Base-by-base conservation (phyloP, 2,888 invertebrate genomes). In the Cataglyphis livida region DNA sequence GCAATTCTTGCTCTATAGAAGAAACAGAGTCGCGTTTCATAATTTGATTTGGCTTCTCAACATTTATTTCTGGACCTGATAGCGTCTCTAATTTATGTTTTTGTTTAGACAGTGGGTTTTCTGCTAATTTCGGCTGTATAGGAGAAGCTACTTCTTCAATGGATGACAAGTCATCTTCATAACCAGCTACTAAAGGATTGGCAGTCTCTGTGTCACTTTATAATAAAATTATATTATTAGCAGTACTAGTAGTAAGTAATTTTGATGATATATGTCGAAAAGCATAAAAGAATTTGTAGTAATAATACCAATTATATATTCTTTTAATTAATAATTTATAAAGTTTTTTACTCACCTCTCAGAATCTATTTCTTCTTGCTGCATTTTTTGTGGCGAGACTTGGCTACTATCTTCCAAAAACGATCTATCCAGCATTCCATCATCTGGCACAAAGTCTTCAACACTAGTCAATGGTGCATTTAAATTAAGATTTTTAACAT, bases 91-190 rank as follows among this genome's bases (percentile, higher is more conserved):
- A 91, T 84, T 94, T 93, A 61, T 93, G 91, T 79, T 93, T 93
- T 48, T 93, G 92, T 81, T 94, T 94, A 84, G 92, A 91, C 6
- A 94, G 85, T 7, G 93, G 95, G 92, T 94, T 95, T 87, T 93
- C 94, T 59, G 92, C 87, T 51, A 93, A 85, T 90, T 89, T 93
- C 73, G 88, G 90, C 71, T 91, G 91, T 51, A 92, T 92, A 81
- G 89, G 93, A 86, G 91, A 93, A 91, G 91, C 90, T 28, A 91
- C 86, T 86, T 95, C 94, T 86, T 97, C 97, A 65, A 96, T 96
- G 0, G 97, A 96, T 89, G 97, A 97, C 64, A 98, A 95, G 93
- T 98, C 98, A 93, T 98, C 98, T 94, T 98, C 97, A 88, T 97
- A 97, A 71, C 97, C 97, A 38, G 97, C 97, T 0, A 98, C 98